Percentiles rank a stretch among this genome's conserved stretches.
phyloP scores from a whole-genome alignment of 2,113 vertebrate genomes.

The Benitochromis conjunctus region DNA sequence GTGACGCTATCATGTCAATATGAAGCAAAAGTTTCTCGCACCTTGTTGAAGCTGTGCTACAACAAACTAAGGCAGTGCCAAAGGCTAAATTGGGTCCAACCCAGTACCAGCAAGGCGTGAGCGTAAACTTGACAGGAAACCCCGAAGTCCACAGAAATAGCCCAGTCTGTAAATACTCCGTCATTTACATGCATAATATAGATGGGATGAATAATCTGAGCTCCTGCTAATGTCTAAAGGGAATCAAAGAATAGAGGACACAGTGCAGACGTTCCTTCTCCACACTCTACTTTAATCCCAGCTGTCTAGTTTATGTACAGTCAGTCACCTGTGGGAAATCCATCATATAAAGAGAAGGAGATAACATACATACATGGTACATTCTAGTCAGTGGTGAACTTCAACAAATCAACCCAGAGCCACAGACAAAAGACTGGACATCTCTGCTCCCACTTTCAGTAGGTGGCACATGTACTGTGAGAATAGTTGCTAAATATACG shows the following conservation, averaged over 20 bases:
- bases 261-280: conserved; percentile 24
- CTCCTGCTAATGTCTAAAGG: background rate
- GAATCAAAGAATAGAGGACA: conserved; percentile 17
- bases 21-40: background rate
- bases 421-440: background rate
- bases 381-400: conserved; percentile 33
- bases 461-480: background rate
- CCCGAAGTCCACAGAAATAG: background rate
- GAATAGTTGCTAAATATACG: background rate
- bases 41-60: background rate
- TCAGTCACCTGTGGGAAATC: conserved; percentile 38
- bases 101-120: background rate
- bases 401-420: conserved; percentile 38
- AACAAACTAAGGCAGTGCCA: background rate
- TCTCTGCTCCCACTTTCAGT: background rate
- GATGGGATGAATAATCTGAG: background rate
- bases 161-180: background rate
- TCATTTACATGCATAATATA: background rate
- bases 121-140: background rate
- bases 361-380: conserved; percentile 13
- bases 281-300: conserved; percentile 57
- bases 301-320: conserved; percentile 52
- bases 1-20: background rate
- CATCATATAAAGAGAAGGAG: conserved; percentile 29
- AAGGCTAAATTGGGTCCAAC: background rate